These are phyloP conservation scores for Meriones psammophilus DNA, from an alignment of 2,797 vertebrate species.

Conservation along the genomic window DNA sequence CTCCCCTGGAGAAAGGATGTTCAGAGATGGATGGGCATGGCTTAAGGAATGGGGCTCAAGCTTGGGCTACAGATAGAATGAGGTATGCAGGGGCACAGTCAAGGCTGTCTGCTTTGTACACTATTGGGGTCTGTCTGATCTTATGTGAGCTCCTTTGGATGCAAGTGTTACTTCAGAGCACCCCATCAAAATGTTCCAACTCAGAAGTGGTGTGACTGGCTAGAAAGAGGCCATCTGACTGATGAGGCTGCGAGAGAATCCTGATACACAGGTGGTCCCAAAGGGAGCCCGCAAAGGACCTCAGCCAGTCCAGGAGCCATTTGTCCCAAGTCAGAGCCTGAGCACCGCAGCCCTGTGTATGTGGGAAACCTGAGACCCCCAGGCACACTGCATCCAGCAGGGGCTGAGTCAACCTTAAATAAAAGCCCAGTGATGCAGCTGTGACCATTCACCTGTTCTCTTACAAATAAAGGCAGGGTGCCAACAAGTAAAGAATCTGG, in stretches of 20 bases:
- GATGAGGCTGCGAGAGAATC: neutral
- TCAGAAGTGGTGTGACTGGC: neutral
- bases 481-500: neutral
- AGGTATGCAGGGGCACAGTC: neutral
- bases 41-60: neutral
- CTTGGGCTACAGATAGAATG: neutral
- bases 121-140: neutral
- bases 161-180: neutral
- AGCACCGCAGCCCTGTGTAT: neutral
- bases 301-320: neutral
- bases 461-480: neutral
- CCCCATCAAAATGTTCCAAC: neutral
- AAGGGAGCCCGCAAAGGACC: neutral
- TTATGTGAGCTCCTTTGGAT: neutral
- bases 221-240: neutral
- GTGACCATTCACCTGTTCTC: neutral
- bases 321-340: neutral
- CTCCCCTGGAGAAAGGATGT: neutral
- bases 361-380: neutral
- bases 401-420: neutral
- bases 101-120: neutral
- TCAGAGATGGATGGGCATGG: neutral
- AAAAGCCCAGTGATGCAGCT: neutral
- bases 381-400: neutral
- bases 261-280: neutral